Percentiles rank a stretch among this genome's conserved stretches.
Conservation (phyloP, 92 coral and sea anemone species). For the Porites rus region DNA sequence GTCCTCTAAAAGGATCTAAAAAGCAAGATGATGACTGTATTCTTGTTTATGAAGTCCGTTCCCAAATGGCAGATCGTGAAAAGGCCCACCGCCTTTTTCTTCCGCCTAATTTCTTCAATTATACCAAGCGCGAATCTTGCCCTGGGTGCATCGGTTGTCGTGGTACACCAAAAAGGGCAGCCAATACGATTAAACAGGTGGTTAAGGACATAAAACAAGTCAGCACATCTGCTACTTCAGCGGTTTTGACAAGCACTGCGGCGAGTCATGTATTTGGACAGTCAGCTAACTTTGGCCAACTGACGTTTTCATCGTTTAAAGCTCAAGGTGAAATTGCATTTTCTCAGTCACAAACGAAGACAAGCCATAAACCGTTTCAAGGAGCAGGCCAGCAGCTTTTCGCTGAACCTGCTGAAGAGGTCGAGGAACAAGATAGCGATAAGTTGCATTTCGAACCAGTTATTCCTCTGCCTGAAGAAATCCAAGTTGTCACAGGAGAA, state of each 20-base stretch:
- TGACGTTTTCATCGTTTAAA: conserved; percentile 79
- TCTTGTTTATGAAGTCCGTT: conserved; percentile 76
- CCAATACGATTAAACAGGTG: conserved; percentile 3
- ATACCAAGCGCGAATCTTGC: conserved; percentile 51
- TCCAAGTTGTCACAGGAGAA: conserved; percentile 86
- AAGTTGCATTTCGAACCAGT: conserved; percentile 87
- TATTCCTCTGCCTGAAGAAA: conserved; percentile 86
- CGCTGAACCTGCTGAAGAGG: conserved; percentile 54
- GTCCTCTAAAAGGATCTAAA: conserved; percentile 61
- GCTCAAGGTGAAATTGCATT: conserved; percentile 44
- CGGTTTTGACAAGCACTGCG: not conserved
- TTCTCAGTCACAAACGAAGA: not conserved
- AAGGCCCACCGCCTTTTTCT: conserved; percentile 81
- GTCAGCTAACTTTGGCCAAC: conserved; percentile 56
- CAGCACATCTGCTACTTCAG: not conserved
- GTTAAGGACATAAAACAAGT: not conserved
- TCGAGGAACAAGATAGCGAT: conserved; percentile 48
- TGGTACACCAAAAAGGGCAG: conserved; percentile 1
- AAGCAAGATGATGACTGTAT: conserved; percentile 78
- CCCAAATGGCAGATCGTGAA: conserved; percentile 79
- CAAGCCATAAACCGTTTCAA: conserved; percentile 57
- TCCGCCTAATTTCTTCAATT: conserved; percentile 89
- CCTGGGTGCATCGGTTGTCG: conserved; percentile 78
- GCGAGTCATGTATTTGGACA: conserved; percentile 76
- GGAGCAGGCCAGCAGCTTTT: conserved; percentile 86